phyloP scores from a whole-genome alignment of 1,140 invertebrate species.

The Cydia splendana region DNA sequence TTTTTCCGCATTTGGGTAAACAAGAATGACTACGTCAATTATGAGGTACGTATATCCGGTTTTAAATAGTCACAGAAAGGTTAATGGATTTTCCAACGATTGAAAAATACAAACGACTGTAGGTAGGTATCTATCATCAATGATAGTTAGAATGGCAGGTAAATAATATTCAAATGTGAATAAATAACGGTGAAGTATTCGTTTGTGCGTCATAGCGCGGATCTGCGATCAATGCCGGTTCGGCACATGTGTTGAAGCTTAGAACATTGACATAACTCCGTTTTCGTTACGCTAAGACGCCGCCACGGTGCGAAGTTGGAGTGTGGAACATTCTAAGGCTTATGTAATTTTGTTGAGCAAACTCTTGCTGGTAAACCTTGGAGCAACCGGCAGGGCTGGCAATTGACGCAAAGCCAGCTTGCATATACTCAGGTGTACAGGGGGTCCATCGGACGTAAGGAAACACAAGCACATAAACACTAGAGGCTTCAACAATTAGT shows the following conservation, averaged over 20 bases:
- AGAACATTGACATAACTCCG: constrained; percentile 34
- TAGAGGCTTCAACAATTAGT: neutral
- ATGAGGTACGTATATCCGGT: constrained; percentile 6
- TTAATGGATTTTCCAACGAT: neutral
- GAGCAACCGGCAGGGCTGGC: constrained; percentile 7
- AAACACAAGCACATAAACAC: neutral
- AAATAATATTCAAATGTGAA: constrained; percentile 19
- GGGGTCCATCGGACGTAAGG: neutral
- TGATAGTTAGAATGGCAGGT: neutral
- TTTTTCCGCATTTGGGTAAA: constrained; percentile 23
- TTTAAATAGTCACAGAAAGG: neutral
- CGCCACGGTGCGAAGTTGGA: constrained; percentile 29
- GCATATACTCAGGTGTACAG: neutral
- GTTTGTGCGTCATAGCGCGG: constrained; percentile 21
- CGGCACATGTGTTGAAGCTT: neutral
- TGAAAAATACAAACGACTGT: neutral
- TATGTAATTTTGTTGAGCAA: constrained; percentile 37
- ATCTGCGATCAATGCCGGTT: constrained; percentile 4
- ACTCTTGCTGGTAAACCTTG: constrained; percentile 32
- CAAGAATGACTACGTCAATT: neutral
- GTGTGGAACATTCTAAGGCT: constrained; percentile 35
- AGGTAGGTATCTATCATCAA: neutral
- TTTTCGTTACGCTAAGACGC: constrained; percentile 26
- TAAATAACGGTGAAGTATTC: constrained; percentile 9
- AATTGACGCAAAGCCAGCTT: neutral